phyloP scores from a whole-genome alignment of 2,797 vertebrate genomes.

The Gobionotothen gibberifrons region DNA sequence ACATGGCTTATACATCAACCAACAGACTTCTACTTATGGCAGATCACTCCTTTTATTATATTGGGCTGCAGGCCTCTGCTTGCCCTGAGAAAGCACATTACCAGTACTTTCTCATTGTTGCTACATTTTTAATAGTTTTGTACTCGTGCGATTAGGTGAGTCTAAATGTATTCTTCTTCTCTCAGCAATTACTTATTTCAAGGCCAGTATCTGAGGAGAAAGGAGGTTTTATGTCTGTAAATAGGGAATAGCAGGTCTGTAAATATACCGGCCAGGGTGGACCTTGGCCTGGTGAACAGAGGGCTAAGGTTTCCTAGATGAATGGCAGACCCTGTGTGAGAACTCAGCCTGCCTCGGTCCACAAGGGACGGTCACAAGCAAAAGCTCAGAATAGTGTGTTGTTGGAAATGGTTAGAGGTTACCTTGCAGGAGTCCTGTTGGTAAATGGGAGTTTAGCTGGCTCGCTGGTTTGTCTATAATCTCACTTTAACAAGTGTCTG shows the following conservation, averaged over 20 bases:
- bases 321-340: conserved; percentile 75
- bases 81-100: conserved; percentile 28
- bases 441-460: conserved; percentile 39
- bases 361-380: conserved; percentile 54
- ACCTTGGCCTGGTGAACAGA: conserved; percentile 60
- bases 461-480: conserved; percentile 42
- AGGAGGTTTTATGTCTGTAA: conserved; percentile 59
- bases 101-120: conserved; percentile 11
- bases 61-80: conserved; percentile 49
- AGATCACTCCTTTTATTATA: conserved; percentile 46
- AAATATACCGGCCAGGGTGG: conserved; percentile 62
- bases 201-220: conserved; percentile 60
- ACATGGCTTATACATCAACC: conserved; percentile 64
- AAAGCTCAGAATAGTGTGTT: conserved; percentile 70
- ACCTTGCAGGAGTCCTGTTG: conserved; percentile 38
- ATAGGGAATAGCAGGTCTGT: conserved; percentile 64
- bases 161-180: conserved; percentile 15
- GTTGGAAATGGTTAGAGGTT: conserved; percentile 66
- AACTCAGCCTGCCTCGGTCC: conserved; percentile 37
- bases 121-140: conserved; percentile 31
- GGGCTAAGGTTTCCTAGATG: conserved; percentile 73
- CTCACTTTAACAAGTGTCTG: conserved; percentile 35
- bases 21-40: conserved; percentile 55
- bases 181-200: conserved; percentile 45
- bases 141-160: conserved; percentile 12